phyloP scores from a whole-genome alignment of 37 sponge, comb jelly and placozoan genomes.

The Halichondria panicea region DNA sequence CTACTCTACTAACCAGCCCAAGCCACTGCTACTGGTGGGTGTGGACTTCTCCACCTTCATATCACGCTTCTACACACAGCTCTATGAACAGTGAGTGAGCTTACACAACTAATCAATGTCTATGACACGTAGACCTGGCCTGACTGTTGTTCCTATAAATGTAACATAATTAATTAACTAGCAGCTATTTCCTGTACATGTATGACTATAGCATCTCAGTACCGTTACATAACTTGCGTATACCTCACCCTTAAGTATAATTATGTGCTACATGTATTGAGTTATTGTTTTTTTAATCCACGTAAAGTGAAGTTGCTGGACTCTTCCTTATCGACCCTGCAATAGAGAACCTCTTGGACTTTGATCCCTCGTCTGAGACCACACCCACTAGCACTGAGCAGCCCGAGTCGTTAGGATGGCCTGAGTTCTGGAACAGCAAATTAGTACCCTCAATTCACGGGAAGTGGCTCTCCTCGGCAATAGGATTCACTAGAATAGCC shows the following conservation, averaged over 20 bases:
- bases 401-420: neutral
- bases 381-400: neutral
- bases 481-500: conserved; percentile 56
- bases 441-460: conserved; percentile 19
- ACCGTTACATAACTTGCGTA: no score
- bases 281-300: neutral
- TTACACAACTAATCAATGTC: neutral
- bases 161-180: neutral
- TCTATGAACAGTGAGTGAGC: conserved; percentile 56
- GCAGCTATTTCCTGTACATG: no score
- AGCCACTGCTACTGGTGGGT: conserved; percentile 58
- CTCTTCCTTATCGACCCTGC: conserved; percentile 53
- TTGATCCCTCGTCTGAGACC: neutral
- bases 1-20: conserved; percentile 36
- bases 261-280: neutral
- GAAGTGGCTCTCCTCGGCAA: conserved; percentile 18
- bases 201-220: no score
- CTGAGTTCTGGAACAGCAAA: conserved; percentile 32
- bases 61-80: conserved; percentile 63
- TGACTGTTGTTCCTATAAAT: neutral
- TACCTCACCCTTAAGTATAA: neutral
- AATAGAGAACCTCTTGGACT: conserved; percentile 27
- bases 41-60: conserved; percentile 46
- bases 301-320: conserved; percentile 56
- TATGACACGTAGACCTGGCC: neutral